Conservation (phyloP, 2,797 vertebrate genomes). For the Zalophus californianus region DNA sequence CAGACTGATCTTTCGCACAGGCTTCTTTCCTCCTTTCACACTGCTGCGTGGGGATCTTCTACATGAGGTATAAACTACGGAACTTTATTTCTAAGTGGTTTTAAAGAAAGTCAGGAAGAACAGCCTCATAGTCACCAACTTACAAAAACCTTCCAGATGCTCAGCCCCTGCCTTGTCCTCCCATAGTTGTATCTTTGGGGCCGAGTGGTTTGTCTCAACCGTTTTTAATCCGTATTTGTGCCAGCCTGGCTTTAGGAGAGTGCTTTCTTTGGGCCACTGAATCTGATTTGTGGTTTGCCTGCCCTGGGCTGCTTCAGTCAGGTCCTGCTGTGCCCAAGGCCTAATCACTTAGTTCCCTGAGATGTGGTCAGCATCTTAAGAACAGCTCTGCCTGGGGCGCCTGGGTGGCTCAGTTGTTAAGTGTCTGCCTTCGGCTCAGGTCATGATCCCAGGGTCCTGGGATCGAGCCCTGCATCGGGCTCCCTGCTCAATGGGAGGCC, state of each 20-base stretch:
- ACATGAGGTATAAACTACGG: background rate
- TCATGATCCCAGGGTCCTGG: too few relatives aligned
- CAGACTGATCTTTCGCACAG: background rate
- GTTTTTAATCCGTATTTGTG: background rate
- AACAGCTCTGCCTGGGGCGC: background rate
- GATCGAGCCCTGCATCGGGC: too few relatives aligned
- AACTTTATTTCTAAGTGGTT: background rate
- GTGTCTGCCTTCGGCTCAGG: too few relatives aligned
- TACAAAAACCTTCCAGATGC: background rate
- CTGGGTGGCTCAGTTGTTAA: too few relatives aligned
- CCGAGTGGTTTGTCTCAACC: background rate
- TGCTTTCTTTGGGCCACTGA: background rate
- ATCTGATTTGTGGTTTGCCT: background rate
- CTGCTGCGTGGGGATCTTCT: background rate
- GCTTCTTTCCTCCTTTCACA: background rate
- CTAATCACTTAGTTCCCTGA: background rate
- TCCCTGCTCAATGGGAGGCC: too few relatives aligned
- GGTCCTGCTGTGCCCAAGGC: background rate
- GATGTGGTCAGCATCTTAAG: background rate
- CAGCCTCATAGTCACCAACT: background rate
- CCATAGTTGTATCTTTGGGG: background rate
- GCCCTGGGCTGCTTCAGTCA: background rate
- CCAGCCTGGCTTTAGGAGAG: background rate
- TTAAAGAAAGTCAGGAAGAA: background rate
- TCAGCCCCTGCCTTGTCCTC: background rate